A percentile compares a stretch with the other conserved stretches of the same genome.
Conservation (phyloP, 2,113 vertebrate species). For the Melanerpes aurifrons region DNA sequence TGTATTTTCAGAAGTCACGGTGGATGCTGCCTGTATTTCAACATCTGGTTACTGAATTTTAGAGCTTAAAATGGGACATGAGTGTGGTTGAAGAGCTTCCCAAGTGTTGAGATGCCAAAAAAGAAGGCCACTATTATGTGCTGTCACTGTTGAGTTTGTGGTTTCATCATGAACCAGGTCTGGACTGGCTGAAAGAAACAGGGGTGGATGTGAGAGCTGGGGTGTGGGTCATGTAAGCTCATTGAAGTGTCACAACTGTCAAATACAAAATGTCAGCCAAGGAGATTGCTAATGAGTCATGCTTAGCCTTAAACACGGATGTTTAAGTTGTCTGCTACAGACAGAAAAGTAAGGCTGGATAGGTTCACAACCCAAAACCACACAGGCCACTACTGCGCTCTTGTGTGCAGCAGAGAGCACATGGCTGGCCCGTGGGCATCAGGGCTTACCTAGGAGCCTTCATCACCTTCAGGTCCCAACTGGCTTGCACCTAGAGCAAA, state of each 20-base stretch:
- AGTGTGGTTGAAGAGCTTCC: not conserved
- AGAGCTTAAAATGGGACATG: not conserved
- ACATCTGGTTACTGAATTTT: not conserved
- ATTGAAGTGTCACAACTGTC: not conserved
- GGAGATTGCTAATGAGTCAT: constrained; percentile 3
- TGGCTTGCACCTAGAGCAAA: not conserved
- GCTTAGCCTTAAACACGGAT: constrained; percentile 5
- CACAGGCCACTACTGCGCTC: fast-evolving
- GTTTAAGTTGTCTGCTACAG: not conserved
- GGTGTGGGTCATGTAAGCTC: fast-evolving
- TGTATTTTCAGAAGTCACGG: not conserved
- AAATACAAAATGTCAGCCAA: not conserved
- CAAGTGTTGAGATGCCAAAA: not conserved
- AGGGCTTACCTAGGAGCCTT: not conserved
- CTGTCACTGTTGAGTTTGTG: not conserved
- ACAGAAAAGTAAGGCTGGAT: not conserved
- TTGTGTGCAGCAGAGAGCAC: fast-evolving
- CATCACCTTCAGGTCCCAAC: not conserved
- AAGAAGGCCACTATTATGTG: not conserved
- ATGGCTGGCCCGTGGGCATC: not conserved
- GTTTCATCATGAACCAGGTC: not conserved
- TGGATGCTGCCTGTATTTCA: not conserved
- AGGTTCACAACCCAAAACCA: not conserved
- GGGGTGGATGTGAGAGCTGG: fast-evolving
- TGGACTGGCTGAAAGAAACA: not conserved